Evolutionary conservation across 2,113 vertebrate genomes (phyloP), one percentile per base, ranked within the genome.

Genomic region (Ovis canadensis): DNA sequence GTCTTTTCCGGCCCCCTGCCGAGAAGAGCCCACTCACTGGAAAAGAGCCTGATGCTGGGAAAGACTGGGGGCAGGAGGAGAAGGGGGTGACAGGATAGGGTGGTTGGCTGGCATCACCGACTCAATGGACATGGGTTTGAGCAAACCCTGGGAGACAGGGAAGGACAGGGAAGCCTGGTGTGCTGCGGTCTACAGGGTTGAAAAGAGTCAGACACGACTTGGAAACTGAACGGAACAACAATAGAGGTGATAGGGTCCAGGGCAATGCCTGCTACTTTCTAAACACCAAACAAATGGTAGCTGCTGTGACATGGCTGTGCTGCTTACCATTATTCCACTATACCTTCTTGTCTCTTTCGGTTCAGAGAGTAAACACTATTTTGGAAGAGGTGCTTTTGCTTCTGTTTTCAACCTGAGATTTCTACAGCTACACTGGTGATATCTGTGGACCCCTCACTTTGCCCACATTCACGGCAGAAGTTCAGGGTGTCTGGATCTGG

Each of bases 341-440:
- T 1, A 29, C 5, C 17, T 27, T 52, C 59, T 59, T 25, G 15
- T 67, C 19, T 64, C 83, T 45, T 85, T 7, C 15, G 16, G 71
- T 52, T 87, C 64, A n/a, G 55, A 92, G 90, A 25, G 23, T 84
- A 71, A 6, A 16, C 31, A 25, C 33, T 27, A 11, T 64, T 87
- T 52, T 62, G 45, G 31, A 81, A 62, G 36, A 89, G 57, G 21
- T 59, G 4, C 19, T 57, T 80, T 33, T 21, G 43, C 33, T 55
- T 82, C 43, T 13, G 52, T 64, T 54, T 50, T 55, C 6, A 89
- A 33, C 27, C 8, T 8, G 5, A 88, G 59, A 77, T 45, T 15
- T 84, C 45, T 9, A 0, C 1, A 25, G 54, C n/a, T 57, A 23
- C 0, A 1, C 2, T 60, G 74, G 48, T 36, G 77, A 33, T 3